Base-by-base conservation (phyloP, 2,797 vertebrate genomes). In the Halcyon leucocephala region DNA sequence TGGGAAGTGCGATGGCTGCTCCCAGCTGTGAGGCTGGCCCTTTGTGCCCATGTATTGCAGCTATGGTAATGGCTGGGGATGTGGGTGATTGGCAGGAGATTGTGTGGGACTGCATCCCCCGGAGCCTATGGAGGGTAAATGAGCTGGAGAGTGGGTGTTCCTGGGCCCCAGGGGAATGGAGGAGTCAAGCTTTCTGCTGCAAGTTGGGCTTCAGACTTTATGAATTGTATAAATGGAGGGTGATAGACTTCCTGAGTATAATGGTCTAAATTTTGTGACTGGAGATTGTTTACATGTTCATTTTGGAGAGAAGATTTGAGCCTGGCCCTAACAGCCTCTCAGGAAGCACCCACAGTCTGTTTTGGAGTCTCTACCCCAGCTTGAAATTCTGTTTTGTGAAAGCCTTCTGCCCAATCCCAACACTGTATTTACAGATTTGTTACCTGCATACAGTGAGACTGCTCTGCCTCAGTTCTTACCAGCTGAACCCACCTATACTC, bases 151-250 rank as follows among this genome's bases (percentile, higher is more conserved):
- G 5, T 29, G 39, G 17, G 25, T 76, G 46, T 17, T 44, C 0
- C 0, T 57, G 54, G 41, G 31, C 33, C 33, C 31, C 0, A 0
- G 12, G 70, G 44, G 19, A 35, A 26, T 2, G 29, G 18, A 88
- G 33, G 41, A 55, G 49, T 19, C 5, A 9, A 54, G 21, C 13
- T 39, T 77, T 69, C 60, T 66, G 42, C 71, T 85, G 35, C 4
- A 5, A 28, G 20, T 17, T 44, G 42, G 52, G 33, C 64, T 85
- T 10, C 55, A 58, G 70, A 46, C n/a, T 28, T 62, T 41, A 16
- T 12, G 21, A 11, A 7, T 44, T 66, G 8, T 22, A 5, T 46
- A 33, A 26, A 11, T 35, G 66, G 35, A 85, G 37, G 15, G 7
- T 57, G 14, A n/a, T 24, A 37, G 58, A 31, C n/a, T 67, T 54